Percentiles rank a stretch among this genome's conserved stretches.
phyloP scores from a whole-genome alignment of 2,113 vertebrate genomes.

The Amblyornis subalaris region DNA sequence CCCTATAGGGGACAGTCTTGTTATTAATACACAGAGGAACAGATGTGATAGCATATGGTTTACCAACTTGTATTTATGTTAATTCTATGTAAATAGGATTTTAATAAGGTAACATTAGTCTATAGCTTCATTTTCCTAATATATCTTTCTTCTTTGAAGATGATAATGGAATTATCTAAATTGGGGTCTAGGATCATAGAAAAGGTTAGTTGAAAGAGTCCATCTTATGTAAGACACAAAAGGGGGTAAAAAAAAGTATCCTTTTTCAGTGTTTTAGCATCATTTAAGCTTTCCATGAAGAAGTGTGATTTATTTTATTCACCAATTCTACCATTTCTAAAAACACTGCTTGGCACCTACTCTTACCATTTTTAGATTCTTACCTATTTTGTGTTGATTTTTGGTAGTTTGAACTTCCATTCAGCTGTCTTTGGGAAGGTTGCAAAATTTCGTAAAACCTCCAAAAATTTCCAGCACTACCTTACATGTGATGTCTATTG shows the following conservation, averaged over 20 bases:
- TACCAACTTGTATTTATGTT: slow-evolving; percentile 81
- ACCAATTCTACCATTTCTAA: background rate
- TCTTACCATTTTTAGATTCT: background rate
- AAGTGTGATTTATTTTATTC: background rate
- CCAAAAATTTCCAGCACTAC: background rate
- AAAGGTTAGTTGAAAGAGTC: background rate
- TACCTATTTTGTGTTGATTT: background rate
- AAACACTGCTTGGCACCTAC: background rate
- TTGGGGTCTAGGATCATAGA: background rate
- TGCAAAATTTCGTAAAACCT: background rate
- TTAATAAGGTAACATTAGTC: slow-evolving; percentile 80
- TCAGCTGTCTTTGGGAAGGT: background rate
- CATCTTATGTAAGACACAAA: background rate
- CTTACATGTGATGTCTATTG: background rate
- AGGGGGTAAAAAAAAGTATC: rapidly evolving
- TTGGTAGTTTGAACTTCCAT: background rate
- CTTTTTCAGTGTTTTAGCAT: background rate
- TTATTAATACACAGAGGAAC: slow-evolving; percentile 76
- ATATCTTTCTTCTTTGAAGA: slow-evolving; percentile 58
- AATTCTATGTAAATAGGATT: slow-evolving; percentile 82
- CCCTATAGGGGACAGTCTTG: slow-evolving; percentile 74
- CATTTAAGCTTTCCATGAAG: background rate
- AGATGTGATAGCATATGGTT: slow-evolving; percentile 80
- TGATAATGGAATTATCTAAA: slow-evolving; percentile 47
- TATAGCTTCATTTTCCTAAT: slow-evolving; percentile 68